Percentiles rank a stretch among this genome's conserved stretches.
Conservation (phyloP, 1,140 invertebrate genomes). For the Cheumatopsyche charites region DNA sequence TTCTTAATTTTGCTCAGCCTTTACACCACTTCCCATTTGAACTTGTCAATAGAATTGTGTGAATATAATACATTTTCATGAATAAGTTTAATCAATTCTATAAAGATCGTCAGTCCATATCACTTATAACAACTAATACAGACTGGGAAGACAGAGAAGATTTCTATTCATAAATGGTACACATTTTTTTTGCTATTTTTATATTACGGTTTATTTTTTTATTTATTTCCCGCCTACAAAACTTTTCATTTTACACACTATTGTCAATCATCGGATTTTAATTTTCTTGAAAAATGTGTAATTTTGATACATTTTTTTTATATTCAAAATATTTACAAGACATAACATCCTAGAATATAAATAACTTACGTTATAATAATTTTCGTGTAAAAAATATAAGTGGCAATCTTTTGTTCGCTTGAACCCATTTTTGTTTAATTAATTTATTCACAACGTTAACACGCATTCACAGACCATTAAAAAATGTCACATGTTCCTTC, state of each 20-base stretch:
- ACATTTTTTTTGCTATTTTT: constrained; percentile 1
- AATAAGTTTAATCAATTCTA: too few species aligned
- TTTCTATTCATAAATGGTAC: constrained; percentile 32
- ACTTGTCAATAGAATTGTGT: background rate
- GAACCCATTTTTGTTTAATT: constrained; percentile 28
- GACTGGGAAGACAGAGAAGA: constrained; percentile 36
- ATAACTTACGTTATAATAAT: constrained; percentile 23
- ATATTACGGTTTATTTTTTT: constrained; percentile 11
- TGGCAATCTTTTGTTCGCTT: constrained; percentile 37
- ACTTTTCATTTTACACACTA: constrained; percentile 29
- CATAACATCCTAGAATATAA: constrained; percentile 18
- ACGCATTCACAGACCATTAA: constrained; percentile 33
- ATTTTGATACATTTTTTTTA: background rate
- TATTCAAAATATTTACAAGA: constrained; percentile 26
- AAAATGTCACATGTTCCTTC: too few species aligned
- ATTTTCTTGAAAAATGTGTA: too few species aligned
- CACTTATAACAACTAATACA: constrained; percentile 22
- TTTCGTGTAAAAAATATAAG: constrained; percentile 44
- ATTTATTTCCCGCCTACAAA: constrained; percentile 21
- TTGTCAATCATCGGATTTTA: constrained; percentile 17
- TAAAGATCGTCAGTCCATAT: constrained; percentile 10
- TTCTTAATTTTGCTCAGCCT: constrained; percentile 17
- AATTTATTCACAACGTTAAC: constrained; percentile 43
- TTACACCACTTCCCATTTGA: constrained; percentile 16
- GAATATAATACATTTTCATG: too few species aligned